phyloP scores from a whole-genome alignment of 2,113 vertebrate species.

The Megaceryle maxima region DNA sequence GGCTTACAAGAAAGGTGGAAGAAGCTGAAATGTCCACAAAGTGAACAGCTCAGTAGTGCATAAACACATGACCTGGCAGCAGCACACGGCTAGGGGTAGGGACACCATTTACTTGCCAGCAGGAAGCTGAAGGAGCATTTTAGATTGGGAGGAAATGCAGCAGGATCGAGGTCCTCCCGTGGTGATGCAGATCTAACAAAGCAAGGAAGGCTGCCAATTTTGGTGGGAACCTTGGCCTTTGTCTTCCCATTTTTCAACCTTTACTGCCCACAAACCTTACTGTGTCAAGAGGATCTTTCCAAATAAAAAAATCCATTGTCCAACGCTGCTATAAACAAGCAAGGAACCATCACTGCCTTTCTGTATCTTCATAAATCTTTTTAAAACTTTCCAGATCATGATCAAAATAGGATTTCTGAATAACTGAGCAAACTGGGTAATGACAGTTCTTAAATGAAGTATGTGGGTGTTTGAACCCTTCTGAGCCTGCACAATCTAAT shows the following conservation, averaged over 20 bases:
- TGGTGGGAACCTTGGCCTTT: not conserved
- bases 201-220: not conserved
- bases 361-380: not conserved
- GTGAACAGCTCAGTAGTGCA: not conserved
- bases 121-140: not conserved
- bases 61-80: accelerated
- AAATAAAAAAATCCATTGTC: not conserved
- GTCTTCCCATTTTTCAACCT: not conserved
- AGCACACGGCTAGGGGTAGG: not conserved
- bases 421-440: conserved; percentile 40
- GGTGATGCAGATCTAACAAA: not conserved
- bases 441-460: conserved; percentile 27
- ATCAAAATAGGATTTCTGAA: not conserved
- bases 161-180: not conserved
- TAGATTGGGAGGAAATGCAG: not conserved
- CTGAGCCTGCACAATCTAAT: not conserved
- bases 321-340: not conserved
- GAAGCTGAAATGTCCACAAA: not conserved
- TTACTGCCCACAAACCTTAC: not conserved
- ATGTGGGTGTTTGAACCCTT: conserved; percentile 9
- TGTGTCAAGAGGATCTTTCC: not conserved
- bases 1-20: not conserved
- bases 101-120: not conserved
- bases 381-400: not conserved
- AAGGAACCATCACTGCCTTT: not conserved